phyloP scores from a whole-genome alignment of 2,113 vertebrate species.

The Perca schrenkii region DNA sequence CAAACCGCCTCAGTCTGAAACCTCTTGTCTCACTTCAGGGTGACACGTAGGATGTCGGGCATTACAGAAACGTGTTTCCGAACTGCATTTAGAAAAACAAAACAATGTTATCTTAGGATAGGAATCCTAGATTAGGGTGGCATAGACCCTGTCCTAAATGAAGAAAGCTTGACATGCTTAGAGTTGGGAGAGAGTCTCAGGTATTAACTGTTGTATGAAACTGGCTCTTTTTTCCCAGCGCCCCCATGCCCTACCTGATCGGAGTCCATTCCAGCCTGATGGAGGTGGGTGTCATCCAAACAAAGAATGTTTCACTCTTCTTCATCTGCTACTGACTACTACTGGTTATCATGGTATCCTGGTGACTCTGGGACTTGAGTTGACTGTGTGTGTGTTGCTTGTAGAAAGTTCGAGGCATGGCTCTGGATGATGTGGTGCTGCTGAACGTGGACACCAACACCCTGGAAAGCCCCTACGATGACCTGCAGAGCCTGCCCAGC shows the following conservation, averaged over 20 bases:
- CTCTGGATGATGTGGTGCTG: conserved; percentile 87
- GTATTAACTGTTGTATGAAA: neutral
- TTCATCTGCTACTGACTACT: neutral
- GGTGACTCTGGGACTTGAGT: neutral
- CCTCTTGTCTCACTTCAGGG: too few relatives aligned
- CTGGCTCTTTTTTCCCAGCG: conserved; percentile 61
- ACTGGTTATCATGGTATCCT: neutral
- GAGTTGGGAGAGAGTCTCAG: neutral
- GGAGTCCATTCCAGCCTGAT: conserved; percentile 83
- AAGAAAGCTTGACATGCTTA: too few relatives aligned
- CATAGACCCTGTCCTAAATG: too few relatives aligned
- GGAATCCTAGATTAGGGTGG: too few relatives aligned
- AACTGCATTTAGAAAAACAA: too few relatives aligned
- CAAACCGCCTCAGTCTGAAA: too few relatives aligned
- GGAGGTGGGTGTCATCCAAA: conserved; percentile 66
- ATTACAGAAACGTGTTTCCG: too few relatives aligned
- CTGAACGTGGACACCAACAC: conserved; percentile 99
- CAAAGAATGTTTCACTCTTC: neutral
- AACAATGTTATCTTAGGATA: too few relatives aligned
- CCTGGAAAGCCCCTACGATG: conserved; percentile 94
- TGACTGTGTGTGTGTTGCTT: conserved; percentile 22
- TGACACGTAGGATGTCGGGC: too few relatives aligned
- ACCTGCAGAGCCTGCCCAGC: conserved; percentile 95
- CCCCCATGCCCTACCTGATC: conserved; percentile 84
- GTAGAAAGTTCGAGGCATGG: conserved; percentile 94